Evolutionary conservation across 1,140 invertebrate species (phyloP).

Genomic region (Tetragonula clypearis): DNA sequence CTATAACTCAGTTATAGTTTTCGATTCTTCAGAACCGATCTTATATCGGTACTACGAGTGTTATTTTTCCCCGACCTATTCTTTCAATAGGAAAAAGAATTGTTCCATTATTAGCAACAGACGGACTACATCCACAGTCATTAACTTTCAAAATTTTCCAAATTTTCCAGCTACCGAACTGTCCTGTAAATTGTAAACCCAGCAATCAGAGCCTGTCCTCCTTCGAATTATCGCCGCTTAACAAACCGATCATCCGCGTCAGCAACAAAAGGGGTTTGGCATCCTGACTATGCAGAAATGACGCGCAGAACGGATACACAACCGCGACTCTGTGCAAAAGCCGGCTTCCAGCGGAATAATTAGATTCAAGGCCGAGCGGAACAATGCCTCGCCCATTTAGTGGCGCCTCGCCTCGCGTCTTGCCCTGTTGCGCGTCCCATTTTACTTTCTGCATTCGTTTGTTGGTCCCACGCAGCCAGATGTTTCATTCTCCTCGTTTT

Average conservation of each 20-base stretch:
- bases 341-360: conserved; percentile 66
- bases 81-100: no score
- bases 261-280: not conserved
- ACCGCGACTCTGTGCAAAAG: conserved; percentile 39
- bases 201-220: no score
- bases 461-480: not conserved
- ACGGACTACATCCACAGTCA: no score
- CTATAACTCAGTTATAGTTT: no score
- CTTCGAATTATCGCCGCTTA: no score
- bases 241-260: not conserved
- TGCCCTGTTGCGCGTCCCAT: conserved; percentile 46
- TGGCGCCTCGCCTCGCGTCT: conserved; percentile 23
- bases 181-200: no score
- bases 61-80: no score
- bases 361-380: conserved; percentile 67
- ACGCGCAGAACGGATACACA: conserved; percentile 11
- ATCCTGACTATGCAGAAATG: conserved; percentile 17
- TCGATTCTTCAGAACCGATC: no score
- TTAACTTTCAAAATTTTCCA: no score
- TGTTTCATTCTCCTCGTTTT: not conserved
- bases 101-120: no score
- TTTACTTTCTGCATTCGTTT: conserved; percentile 39
- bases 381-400: conserved; percentile 67
- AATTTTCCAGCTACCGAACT: no score
- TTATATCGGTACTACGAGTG: no score